Evolutionary conservation across 2,797 vertebrate genomes (phyloP), one percentile per base, ranked within the genome.

Genomic region (Hipposideros larvatus): DNA sequence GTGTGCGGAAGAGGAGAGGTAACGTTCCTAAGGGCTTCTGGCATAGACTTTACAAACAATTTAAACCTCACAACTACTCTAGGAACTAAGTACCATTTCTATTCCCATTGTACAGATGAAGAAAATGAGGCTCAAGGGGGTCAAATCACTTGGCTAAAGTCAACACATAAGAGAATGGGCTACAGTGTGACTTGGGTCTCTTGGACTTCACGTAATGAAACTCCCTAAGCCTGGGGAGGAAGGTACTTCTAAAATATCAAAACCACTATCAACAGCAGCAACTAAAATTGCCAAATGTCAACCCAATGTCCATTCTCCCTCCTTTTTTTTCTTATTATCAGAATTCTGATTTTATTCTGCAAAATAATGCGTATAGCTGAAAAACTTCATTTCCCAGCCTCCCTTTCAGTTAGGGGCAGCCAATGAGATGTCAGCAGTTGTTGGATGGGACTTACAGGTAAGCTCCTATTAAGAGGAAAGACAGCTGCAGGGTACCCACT

Each of bases 381-480:
- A 73, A 92, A 70, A 95, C 74, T 66, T 61, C 80, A 70, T 78
- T 92, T 87, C 93, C 83, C 90, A 93, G 83, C 22, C 21, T 82
- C 53, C 48, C 31, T 75, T 63, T n/a, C 55, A 75, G 73, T 41
- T 24, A 13, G 26, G 34, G 51, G n/a, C 13, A 22, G 87, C 79
- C 75, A 66, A 31, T 48, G 21, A 71, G 55, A 19, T 18, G 0
- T 63, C 61, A 73, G 26, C 51, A 13, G 48, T 37, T 93, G 70
- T 34, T 34, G 57, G 48, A 43, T 46, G 37, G 55, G 53, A 66
- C 89, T 63, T 91, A 55, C 65, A 83, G 43, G 83, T 41, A 94
- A 83, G 74, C 34, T 51, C 53, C 31, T 55, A 9, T 26, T 16
- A 14, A 70, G 55, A n/a, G 51, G 18, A 65, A 37, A 24, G 83